Base-by-base conservation (phyloP, 2,888 invertebrate genomes). In the Chymomyza procnemis region DNA sequence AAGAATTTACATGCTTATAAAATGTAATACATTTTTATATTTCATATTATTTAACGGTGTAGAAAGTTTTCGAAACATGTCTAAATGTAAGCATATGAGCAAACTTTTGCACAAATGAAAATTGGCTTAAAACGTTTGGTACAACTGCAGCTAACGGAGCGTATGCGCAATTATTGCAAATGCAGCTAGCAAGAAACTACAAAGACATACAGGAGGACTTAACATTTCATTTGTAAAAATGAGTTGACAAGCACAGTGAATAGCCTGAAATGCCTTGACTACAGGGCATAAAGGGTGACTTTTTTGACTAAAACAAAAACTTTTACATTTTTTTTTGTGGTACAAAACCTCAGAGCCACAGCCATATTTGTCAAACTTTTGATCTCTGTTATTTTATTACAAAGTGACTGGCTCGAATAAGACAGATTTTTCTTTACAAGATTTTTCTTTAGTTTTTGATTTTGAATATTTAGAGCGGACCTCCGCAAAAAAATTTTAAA, bases 191-290 rank as follows among this genome's bases (percentile, higher is more conserved):
- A 12, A 41, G 3, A 12, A 12, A 41, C 9, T 26, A 26, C 26
- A 41, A 12, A 41, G 3, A 41, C 12, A 12, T 12, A 41, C 12
- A 41, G 34, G 34, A 12, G 12, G 12, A 41, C 9, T 14, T 5
- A 57, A 47, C 52, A 69, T 64, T 76, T 69, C 64, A 66, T 68
- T 76, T 71, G 63, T 71, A 47, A 71, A 79, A 81, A 76, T 82
- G 77, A 79, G 71, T 82, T 82, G 80, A 75, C 64, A 72, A 80
- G 66, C 69, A 69, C 19, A 54, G 34, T 12, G 34, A 41, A 14
- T 12, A 41, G 3, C 34, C 12, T 41, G 34, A 9, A 41, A 5
- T 4, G 34, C 12, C 34, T 41, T 12, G 34, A 41, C 12, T 41
- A 12, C 12, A 12, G 34, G 9, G 34, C 34, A 41, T 12, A 41